Conservation (phyloP, 2,797 vertebrate genomes). For the Columba guinea region DNA sequence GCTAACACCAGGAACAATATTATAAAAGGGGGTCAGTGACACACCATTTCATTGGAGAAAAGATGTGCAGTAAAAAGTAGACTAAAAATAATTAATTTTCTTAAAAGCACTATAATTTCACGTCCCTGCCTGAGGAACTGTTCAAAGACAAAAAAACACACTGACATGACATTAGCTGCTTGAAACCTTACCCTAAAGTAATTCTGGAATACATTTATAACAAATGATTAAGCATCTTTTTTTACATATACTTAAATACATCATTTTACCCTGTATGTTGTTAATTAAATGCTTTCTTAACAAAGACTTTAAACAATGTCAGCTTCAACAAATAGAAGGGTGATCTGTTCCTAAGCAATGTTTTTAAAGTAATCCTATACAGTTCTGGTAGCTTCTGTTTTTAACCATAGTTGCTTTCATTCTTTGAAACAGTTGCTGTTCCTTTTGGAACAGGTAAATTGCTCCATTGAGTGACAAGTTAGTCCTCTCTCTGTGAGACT, state of each 20-base stretch:
- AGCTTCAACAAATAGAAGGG: background rate
- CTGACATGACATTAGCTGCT: conserved; percentile 26
- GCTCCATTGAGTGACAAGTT: conserved; percentile 60
- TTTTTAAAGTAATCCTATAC: background rate
- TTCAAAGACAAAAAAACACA: conserved; percentile 63
- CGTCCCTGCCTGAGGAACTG: conserved; percentile 49
- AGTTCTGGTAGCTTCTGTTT: background rate
- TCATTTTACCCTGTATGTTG: background rate
- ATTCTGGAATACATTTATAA: background rate
- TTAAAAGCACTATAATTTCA: conserved; percentile 78
- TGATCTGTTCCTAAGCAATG: background rate
- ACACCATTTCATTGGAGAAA: conserved; percentile 45
- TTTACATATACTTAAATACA: background rate
- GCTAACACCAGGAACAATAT: conserved; percentile 54
- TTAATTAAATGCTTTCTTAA: conserved; percentile 1
- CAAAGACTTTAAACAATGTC: background rate
- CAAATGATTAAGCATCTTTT: background rate
- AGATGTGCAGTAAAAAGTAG: conserved; percentile 39
- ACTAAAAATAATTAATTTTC: conserved; percentile 66
- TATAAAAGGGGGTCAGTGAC: conserved; percentile 48
- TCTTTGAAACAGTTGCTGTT: conserved; percentile 48
- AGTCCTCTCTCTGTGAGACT: conserved; percentile 15
- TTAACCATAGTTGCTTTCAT: background rate
- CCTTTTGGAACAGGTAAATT: conserved; percentile 64
- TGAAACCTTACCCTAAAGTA: conserved; percentile 13